Conservation (phyloP, 1,140 invertebrate species). For the Belonocnema kinseyi region DNA sequence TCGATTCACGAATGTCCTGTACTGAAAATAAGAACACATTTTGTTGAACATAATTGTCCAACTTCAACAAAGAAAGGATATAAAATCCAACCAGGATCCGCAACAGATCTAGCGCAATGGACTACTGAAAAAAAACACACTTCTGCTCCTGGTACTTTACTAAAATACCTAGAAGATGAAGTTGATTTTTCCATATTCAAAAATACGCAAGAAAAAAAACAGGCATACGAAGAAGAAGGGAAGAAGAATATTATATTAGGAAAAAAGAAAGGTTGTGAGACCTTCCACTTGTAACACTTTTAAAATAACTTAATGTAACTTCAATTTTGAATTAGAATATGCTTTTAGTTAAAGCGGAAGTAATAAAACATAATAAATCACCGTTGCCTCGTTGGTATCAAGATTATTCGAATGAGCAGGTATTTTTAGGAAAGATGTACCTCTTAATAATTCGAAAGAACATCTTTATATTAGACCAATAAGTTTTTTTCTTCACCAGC, state of each 20-base stretch:
- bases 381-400: constrained; percentile 66
- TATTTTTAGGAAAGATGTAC: constrained; percentile 46
- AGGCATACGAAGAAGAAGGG: constrained; percentile 35
- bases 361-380: constrained; percentile 1
- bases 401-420: constrained; percentile 68
- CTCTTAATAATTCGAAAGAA: constrained; percentile 25
- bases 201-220: constrained; percentile 39
- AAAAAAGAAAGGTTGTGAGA: constrained; percentile 43
- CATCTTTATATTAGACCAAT: constrained; percentile 18
- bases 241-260: constrained; percentile 35
- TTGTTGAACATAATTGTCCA: neutral
- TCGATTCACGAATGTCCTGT: constrained; percentile 46
- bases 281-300: neutral
- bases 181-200: constrained; percentile 36
- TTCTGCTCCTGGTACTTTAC: neutral
- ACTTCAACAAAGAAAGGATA: constrained; percentile 6
- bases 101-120: neutral
- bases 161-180: constrained; percentile 51
- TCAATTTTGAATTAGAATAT: neutral
- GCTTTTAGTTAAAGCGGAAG: neutral
- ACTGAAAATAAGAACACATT: constrained; percentile 48
- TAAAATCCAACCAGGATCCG: neutral
- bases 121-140: neutral
- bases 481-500: neutral
- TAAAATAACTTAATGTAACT: neutral